These are phyloP conservation scores for Therioaphis trifolii DNA, from an alignment of 2,888 invertebrate species.

Conservation along the genomic window DNA sequence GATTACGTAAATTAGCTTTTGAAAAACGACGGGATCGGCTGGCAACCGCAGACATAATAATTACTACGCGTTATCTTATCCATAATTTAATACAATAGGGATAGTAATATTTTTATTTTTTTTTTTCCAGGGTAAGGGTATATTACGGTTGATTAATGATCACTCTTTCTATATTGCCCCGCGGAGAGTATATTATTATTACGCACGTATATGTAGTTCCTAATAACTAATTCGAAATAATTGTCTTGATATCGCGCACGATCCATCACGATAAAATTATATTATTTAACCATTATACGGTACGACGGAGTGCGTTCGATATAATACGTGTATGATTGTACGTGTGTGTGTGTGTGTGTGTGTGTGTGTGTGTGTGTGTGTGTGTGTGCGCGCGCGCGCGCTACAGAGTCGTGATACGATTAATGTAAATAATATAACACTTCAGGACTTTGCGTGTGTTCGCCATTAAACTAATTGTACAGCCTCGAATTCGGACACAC, in stretches of 20 bases:
- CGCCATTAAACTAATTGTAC: conserved; percentile 15
- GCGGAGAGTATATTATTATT: no score
- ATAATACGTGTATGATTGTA: neutral
- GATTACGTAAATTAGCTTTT: neutral
- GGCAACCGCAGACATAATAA: neutral
- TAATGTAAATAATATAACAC: conserved; percentile 37
- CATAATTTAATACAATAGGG: neutral
- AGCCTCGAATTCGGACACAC: neutral
- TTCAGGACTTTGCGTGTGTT: neutral
- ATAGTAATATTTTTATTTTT: neutral
- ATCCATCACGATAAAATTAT: conserved; percentile 27
- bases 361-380: no score
- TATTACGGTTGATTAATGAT: conserved; percentile 1
- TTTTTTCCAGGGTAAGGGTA: neutral
- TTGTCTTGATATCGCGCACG: neutral
- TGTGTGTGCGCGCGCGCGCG: neutral
- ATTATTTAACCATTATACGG: conserved; percentile 18
- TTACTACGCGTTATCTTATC: neutral
- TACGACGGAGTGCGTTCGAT: neutral
- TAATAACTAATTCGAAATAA: conserved; percentile 7
- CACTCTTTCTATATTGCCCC: neutral
- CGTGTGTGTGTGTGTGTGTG: no score
- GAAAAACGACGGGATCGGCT: neutral
- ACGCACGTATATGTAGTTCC: neutral
- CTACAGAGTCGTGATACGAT: conserved; percentile 17